phyloP scores from a whole-genome alignment of 1,140 invertebrate species.

The Calliphora vicina region DNA sequence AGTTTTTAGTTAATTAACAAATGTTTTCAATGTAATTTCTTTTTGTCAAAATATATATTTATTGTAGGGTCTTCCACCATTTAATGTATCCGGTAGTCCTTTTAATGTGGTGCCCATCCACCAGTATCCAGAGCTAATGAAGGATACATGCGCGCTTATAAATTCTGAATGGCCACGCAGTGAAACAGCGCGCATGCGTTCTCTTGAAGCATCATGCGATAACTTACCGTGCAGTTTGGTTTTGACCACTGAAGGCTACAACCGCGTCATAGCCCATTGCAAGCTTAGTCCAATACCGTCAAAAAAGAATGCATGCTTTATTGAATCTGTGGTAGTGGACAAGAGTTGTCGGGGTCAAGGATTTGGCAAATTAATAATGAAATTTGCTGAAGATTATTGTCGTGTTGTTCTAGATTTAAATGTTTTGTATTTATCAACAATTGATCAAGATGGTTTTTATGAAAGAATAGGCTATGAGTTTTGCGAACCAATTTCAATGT shows the following conservation, averaged over 20 bases:
- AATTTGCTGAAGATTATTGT: conserved; percentile 74
- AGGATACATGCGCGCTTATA: conserved; percentile 74
- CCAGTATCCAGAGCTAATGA: conserved; percentile 71
- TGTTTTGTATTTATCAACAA: conserved; percentile 77
- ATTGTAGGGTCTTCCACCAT: conserved; percentile 62
- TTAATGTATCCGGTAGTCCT: conserved; percentile 60
- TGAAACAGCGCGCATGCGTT: conserved; percentile 76
- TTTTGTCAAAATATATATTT: background rate
- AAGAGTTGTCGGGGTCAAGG: conserved; percentile 74
- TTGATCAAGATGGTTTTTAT: conserved; percentile 81
- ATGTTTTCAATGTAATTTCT: too few relatives aligned
- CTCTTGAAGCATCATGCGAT: conserved; percentile 74
- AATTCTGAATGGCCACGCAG: conserved; percentile 84
- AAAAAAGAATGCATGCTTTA: conserved; percentile 73
- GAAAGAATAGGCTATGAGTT: conserved; percentile 75
- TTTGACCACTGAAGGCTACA: conserved; percentile 67
- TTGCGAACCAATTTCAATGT: conserved; percentile 75
- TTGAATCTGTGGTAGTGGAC: conserved; percentile 81
- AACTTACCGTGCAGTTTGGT: conserved; percentile 76
- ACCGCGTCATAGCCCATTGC: conserved; percentile 74
- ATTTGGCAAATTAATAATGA: conserved; percentile 76
- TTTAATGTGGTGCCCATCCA: conserved; percentile 72
- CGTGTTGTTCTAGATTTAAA: conserved; percentile 68
- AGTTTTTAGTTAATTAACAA: too few relatives aligned
- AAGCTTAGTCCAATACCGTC: conserved; percentile 75